Evolutionary conservation across 1,140 invertebrate species (phyloP).

Genomic region (Magallana angulata): DNA sequence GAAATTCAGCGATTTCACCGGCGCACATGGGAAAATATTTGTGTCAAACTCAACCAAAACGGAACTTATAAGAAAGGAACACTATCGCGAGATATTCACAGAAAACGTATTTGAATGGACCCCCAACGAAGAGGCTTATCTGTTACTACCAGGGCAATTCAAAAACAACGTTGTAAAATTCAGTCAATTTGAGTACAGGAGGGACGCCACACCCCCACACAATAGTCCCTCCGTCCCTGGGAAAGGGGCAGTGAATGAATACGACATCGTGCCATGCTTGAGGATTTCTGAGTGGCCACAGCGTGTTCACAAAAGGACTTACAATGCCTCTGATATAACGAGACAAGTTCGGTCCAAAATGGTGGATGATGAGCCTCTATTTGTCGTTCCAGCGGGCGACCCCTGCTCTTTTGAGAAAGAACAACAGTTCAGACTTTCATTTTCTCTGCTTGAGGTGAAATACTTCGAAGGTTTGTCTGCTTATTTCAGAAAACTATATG

Average conservation of each 20-base stretch:
- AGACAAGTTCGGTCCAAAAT: neutral
- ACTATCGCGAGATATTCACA: slow-evolving; percentile 48
- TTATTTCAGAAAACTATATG: slow-evolving; percentile 45
- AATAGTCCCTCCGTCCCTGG: slow-evolving; percentile 50
- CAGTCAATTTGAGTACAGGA: slow-evolving; percentile 46
- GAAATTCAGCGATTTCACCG: slow-evolving; percentile 36
- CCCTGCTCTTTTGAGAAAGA: slow-evolving; percentile 25
- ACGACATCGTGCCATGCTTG: slow-evolving; percentile 52
- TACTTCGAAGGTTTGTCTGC: slow-evolving; percentile 45
- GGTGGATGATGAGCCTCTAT: neutral
- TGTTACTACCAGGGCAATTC: slow-evolving; percentile 43
- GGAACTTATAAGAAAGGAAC: neutral
- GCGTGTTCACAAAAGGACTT: neutral
- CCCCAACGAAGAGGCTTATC: neutral
- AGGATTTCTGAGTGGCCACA: slow-evolving; percentile 44
- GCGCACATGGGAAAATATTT: slow-evolving; percentile 44
- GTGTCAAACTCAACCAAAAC: neutral
- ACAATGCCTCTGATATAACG: neutral
- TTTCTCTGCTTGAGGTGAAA: slow-evolving; percentile 49
- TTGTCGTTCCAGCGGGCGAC: slow-evolving; percentile 54
- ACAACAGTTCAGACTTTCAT: slow-evolving; percentile 49
- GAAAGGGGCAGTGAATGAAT: slow-evolving; percentile 50
- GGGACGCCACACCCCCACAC: neutral
- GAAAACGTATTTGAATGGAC: slow-evolving; percentile 10
- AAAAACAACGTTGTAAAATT: slow-evolving; percentile 53